Percentiles rank a stretch among this genome's conserved stretches.
phyloP scores from a whole-genome alignment of 2,888 invertebrate genomes.

The Lysandra bellargus region DNA sequence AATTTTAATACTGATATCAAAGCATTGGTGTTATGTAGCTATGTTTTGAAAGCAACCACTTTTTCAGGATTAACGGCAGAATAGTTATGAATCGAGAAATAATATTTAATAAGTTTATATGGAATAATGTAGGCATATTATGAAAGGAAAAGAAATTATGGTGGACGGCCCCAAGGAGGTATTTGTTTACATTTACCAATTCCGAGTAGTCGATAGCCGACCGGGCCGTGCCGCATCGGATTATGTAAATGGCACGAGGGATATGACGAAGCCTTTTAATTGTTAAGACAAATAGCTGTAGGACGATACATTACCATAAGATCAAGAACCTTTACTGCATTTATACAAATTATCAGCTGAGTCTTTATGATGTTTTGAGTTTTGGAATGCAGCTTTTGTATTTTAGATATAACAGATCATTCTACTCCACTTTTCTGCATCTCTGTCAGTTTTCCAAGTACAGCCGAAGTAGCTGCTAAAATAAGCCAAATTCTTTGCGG shows the following conservation, averaged over 20 bases:
- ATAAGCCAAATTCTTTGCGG: neutral
- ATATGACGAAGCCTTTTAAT: constrained; percentile 26
- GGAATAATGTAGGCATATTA: neutral
- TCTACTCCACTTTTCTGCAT: neutral
- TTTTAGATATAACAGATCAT: neutral
- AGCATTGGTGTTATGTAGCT: neutral
- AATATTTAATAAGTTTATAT: too few species aligned
- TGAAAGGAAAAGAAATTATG: neutral
- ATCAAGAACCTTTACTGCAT: neutral
- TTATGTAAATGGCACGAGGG: constrained; percentile 34
- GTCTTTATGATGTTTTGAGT: neutral
- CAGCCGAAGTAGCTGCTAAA: neutral
- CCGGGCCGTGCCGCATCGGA: constrained; percentile 33
- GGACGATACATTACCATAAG: neutral
- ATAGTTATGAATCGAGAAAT: too few species aligned
- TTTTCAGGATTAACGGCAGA: neutral
- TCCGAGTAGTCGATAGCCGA: constrained; percentile 34
- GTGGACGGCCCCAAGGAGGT: constrained; percentile 33
- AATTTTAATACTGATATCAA: neutral
- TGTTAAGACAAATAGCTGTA: constrained; percentile 9
- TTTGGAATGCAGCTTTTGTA: neutral
- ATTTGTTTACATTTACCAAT: constrained; percentile 37
- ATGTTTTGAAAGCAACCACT: neutral
- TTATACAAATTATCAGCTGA: neutral
- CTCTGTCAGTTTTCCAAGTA: neutral